Base-by-base conservation (phyloP, 2,113 vertebrate species). In the Zingel zingel region DNA sequence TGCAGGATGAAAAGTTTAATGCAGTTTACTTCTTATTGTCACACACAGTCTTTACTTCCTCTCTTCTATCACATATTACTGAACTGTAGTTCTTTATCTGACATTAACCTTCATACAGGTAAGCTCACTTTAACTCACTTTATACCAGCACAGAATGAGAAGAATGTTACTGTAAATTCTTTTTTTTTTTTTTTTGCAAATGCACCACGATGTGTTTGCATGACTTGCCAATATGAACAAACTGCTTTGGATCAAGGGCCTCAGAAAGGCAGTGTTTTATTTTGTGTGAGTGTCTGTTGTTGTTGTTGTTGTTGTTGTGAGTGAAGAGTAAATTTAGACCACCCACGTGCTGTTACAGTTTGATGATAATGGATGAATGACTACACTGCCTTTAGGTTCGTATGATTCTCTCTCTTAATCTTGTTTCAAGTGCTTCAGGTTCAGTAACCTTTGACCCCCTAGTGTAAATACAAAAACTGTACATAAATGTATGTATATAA, bases 401-500 rank as follows among this genome's bases (percentile, higher is more conserved):
- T 77, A 92, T 70, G 73, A 81, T 91, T 88, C 79, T 91, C 65
- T 77, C 90, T 80, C 78, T 89, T 89, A 89, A 85, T 81, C 81
- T 92, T 82, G 88, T 93, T 92, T 90, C 87, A 94, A 93, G 94
- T 94, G 92, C 92, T 95, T 93, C 91, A 91, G 89, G 90, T 91
- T 92, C 79, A 82, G 82, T 90, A 83, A 93, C 90, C 87, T 93
- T 91, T 89, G 85, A 92, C 74, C 86, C 87, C 87, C 79, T 58
- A 85, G 77, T 95, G 94, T 96, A 95, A 91, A 96, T 95, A 94
- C 84, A 88, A 86, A 92, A 85, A 90, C 82, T 95, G 93, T 96
- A 95, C 81, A 96, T 93, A 95, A 54, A 89, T 89, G 86, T 82
- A 93, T 96, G 94, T 96, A 94, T 93, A 95, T 95, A 95, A 74